Base-by-base conservation (phyloP, 1,140 invertebrate genomes). In the Ladona fulva region DNA sequence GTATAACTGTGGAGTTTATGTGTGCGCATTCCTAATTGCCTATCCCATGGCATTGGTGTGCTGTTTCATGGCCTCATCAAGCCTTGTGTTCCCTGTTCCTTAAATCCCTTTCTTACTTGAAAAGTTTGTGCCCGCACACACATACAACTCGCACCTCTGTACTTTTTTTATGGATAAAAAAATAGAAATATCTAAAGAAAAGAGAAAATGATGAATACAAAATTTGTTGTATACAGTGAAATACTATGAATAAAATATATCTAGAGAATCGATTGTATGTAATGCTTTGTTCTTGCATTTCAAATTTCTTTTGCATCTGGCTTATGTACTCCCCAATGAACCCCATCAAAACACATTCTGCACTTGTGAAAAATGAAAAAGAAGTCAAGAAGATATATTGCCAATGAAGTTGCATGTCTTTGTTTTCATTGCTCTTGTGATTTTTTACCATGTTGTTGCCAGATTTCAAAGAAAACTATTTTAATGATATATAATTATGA, bases 201-300 rank as follows among this genome's bases (percentile, higher is more conserved):
- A 73, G 25, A 66, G n/a, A 59, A 76, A 78, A 84, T 83, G 83
- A 83, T 83, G 81, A 77, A 77, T 77, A 77, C 75, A 82, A 83
- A 81, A 84, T 86, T 85, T 86, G 85, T 86, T 87, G 86, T 87
- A 87, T 85, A 86, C 86, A 86, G 85, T 86, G 85, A 86, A 86
- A 86, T 85, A 86, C 85, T 86, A 86, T 86, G 85, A 86, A 85
- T 86, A 86, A 86, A 86, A 85, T 84, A 85, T 85, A 86, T 86
- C 84, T 86, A 86, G 86, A 86, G 86, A 86, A 87, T 85, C 85
- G 85, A 87, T 87, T 86, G 86, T 85, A 86, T 86, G 84, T 85
- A 84, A 85, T 79, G 44, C n/a, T 75, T 79, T 42, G 42, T 77
- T 77, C 44, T 74, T 79, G n/a, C 52, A 66, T 66, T 66, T 19